Evolutionary conservation across 2,888 invertebrate genomes (phyloP), one percentile per base, ranked within the genome.

Genomic region (Parochlus steinenii): DNA sequence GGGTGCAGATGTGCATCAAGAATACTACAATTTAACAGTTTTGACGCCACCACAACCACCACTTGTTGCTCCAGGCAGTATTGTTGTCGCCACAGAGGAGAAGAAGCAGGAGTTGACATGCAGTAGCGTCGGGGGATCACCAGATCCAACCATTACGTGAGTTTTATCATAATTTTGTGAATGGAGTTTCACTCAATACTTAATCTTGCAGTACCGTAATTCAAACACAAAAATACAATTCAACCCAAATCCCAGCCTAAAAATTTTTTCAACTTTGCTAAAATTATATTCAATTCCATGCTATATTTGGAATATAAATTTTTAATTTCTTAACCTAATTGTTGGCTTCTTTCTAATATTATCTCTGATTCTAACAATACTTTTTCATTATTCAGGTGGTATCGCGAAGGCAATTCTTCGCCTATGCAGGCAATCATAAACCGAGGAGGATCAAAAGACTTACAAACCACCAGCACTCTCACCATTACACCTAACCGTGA

Each of bases 111-210:
- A 81, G 47, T 62, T 86, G 29, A 71, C 74, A 6, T 86, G 85
- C 56, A 78, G 82, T 46, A 86, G 82, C 48, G 64, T 71, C 30
- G 90, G 89, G 1, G 90, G 90, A 11, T 89, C 87, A 28, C 90
- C 90, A 1, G 86, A 87, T 59, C 90, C 90, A 5, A 69, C 70
- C 46, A 80, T 86, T 56, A 76, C 70, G 72, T 77, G 56, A 52
- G 56, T 50, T 22, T 31, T 15, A 12, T 23, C n/a, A n/a, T n/a
- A n/a, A n/a, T n/a, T n/a, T n/a, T n/a, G n/a, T n/a, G n/a, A n/a
- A n/a, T n/a, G n/a, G n/a, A n/a, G n/a, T n/a, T n/a, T n/a, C n/a
- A n/a, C n/a, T n/a, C n/a, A n/a, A n/a, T n/a, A n/a, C n/a, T n/a
- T n/a, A n/a, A n/a, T n/a, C n/a, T n/a, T n/a, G n/a, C n/a, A n/a